Base-by-base conservation (phyloP, 2,888 invertebrate genomes). In the Pollenia labialis region DNA sequence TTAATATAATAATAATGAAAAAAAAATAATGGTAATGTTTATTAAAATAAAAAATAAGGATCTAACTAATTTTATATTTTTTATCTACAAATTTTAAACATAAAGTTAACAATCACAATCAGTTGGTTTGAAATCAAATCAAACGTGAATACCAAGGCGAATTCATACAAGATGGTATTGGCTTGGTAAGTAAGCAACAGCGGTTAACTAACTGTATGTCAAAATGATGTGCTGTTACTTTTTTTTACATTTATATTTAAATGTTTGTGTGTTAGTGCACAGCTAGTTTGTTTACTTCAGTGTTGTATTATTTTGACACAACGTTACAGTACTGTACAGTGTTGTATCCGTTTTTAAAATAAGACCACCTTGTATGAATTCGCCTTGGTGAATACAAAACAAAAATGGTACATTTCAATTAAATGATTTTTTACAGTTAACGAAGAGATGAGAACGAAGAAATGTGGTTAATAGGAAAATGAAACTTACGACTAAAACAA, bases 41-140 rank as follows among this genome's bases (percentile, higher is more conserved):
- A 68, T 23, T n/a, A n/a, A n/a, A 81, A 79, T 18, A 60, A 18
- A 74, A 81, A 69, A 68, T 52, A 64, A 46, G 18, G 12, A 10
- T 14, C 66, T 14, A 48, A 68, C 23, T 68, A 48, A 48, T 68
- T 32, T 50, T 10, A n/a, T 48, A 68, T 50, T 68, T 68, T 68
- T 48, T 68, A 58, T 56, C 48, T 50, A 18, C 14, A 80, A 18
- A n/a, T 16, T n/a, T 44, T 60, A 50, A 80, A 82, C 74, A 77
- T 62, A 62, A 74, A 64, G 40, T 66, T 81, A 87, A 84, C 84
- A 81, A 87, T 87, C 87, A 87, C 87, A 87, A 81, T 87, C 69
- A 81, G 74, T 84, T 74, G 74, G 84, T 87, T 84, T 84, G 87
- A 87, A 56, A 62, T n/a, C 3, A 76, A 60, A 64, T 81, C 84